Evolutionary conservation across 2,797 vertebrate species (phyloP).

Genomic region (Hypotaenidia philippensis): DNA sequence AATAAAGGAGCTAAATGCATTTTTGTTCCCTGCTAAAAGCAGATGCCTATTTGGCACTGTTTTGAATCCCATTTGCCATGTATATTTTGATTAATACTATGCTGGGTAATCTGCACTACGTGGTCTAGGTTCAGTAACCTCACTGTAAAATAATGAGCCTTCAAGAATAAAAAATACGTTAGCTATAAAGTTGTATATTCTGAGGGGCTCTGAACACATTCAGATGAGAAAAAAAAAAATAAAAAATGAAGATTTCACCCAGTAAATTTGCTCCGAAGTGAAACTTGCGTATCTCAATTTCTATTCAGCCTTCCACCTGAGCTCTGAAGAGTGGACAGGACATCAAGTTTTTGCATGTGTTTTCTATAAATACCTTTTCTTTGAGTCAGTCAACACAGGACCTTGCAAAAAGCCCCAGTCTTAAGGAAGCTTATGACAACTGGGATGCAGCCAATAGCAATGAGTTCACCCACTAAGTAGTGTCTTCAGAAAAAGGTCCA

Average conservation of each 20-base stretch:
- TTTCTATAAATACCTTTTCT: conserved; percentile 88
- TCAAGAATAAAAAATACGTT: conserved; percentile 91
- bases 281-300: conserved; percentile 78
- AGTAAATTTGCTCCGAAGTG: conserved; percentile 85
- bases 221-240: conserved; percentile 85
- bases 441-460: conserved; percentile 83
- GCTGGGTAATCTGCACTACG: conserved; percentile 84
- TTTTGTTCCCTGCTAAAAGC: conserved; percentile 84
- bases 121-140: conserved; percentile 87
- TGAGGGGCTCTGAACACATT: conserved; percentile 85
- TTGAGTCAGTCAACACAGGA: conserved; percentile 68
- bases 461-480: conserved; percentile 80
- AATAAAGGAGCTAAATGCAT: conserved; percentile 77
- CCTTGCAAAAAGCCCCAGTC: conserved; percentile 80
- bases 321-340: conserved; percentile 82
- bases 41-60: conserved; percentile 80
- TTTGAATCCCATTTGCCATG: conserved; percentile 85
- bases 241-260: conserved; percentile 79
- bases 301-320: conserved; percentile 83
- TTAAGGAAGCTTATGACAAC: conserved; percentile 84
- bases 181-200: conserved; percentile 82
- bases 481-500: conserved; percentile 82
- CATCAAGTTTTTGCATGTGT: conserved; percentile 84
- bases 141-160: conserved; percentile 94
- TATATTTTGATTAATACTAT: conserved; percentile 94